phyloP scores from a whole-genome alignment of 1,140 invertebrate genomes.

The Drosophila leontia region DNA sequence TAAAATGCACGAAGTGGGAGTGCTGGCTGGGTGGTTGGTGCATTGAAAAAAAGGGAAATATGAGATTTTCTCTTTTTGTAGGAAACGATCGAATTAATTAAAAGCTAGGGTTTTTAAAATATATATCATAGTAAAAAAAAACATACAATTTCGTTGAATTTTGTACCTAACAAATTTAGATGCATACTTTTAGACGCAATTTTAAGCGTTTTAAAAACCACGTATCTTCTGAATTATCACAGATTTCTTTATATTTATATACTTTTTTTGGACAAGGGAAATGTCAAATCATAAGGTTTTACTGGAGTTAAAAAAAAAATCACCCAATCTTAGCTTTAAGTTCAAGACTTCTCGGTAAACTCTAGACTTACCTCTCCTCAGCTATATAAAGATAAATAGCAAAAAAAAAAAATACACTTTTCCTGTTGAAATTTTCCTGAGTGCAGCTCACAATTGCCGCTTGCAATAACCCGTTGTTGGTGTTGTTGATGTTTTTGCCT shows the following conservation, averaged over 20 bases:
- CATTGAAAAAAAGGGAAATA: neutral
- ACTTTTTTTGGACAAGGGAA: too few relatives aligned
- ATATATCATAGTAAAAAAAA: too few relatives aligned
- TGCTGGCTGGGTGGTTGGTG: conserved; percentile 1
- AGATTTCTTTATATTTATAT: neutral
- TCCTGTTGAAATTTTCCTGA: neutral
- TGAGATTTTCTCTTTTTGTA: neutral
- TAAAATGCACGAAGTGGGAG: conserved; percentile 68
- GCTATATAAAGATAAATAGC: neutral
- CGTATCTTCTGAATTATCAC: neutral
- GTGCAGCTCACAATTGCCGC: conserved; percentile 54
- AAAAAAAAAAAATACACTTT: neutral
- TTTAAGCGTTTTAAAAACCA: neutral
- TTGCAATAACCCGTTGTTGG: conserved; percentile 60
- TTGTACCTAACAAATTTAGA: neutral
- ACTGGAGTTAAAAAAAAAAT: neutral
- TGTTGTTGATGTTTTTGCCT: conserved; percentile 44
- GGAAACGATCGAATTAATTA: neutral
- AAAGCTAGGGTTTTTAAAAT: too few relatives aligned
- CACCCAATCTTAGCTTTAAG: neutral
- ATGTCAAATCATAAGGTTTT: neutral
- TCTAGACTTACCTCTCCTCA: neutral
- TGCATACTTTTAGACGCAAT: neutral
- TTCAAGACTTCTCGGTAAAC: neutral
- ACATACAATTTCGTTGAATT: too few relatives aligned